Percentiles rank a stretch among this genome's conserved stretches.
These are phyloP conservation scores for Ficedula albicollis DNA, from an alignment of 2,797 vertebrate species.

Conservation along the genomic window DNA sequence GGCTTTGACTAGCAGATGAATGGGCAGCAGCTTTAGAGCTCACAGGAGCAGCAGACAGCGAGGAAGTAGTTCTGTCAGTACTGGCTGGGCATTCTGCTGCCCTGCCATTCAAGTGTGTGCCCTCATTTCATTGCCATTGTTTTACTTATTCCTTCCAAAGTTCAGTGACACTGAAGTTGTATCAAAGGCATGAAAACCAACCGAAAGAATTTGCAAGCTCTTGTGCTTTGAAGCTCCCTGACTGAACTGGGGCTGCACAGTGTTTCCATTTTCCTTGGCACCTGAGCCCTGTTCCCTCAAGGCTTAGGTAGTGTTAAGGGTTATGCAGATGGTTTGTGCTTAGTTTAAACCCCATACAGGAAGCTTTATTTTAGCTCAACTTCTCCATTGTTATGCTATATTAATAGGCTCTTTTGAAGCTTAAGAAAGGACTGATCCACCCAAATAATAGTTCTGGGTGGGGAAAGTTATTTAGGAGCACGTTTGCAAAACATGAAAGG, in stretches of 20 bases:
- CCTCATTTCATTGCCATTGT: not conserved
- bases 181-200: not conserved
- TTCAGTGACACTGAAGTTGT: not conserved
- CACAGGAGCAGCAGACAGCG: not conserved
- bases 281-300: slow-evolving; percentile 2
- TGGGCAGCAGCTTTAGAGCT: not conserved
- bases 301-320: slow-evolving; percentile 13
- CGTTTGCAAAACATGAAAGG: not conserved
- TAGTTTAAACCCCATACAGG: slow-evolving; percentile 58
- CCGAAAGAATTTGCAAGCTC: not conserved
- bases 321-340: slow-evolving; percentile 60
- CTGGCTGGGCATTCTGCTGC: not conserved
- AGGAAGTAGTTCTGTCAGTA: not conserved
- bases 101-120: not conserved
- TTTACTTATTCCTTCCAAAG: not conserved
- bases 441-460: slow-evolving; percentile 57
- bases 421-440: slow-evolving; percentile 54
- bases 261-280: slow-evolving; percentile 51
- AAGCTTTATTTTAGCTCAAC: slow-evolving; percentile 62
- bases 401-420: slow-evolving; percentile 71
- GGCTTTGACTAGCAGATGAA: not conserved
- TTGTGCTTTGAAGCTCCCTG: not conserved
- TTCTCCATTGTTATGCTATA: slow-evolving; percentile 67
- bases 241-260: not conserved
- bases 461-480: slow-evolving; percentile 41